phyloP scores from a whole-genome alignment of 2,113 vertebrate genomes.

The Euleptes europaea region DNA sequence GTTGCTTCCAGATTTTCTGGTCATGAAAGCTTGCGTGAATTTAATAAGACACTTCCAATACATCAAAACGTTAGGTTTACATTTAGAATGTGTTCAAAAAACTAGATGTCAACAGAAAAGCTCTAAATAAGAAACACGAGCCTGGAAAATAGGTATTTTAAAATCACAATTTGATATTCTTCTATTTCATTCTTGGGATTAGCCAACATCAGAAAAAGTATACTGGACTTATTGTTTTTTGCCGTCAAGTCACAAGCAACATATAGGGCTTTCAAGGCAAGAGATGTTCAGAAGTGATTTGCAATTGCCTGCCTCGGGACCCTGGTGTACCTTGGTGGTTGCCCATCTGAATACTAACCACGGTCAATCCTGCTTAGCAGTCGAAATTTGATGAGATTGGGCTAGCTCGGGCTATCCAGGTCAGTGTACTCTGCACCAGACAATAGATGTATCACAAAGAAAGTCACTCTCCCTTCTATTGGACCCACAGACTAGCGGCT shows the following conservation, averaged over 20 bases:
- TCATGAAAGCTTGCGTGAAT: background rate
- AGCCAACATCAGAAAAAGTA: background rate
- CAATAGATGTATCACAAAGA: background rate
- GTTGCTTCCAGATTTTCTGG: background rate
- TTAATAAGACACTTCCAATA: background rate
- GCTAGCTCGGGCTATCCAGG: no score
- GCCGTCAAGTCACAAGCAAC: no score
- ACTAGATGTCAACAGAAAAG: background rate
- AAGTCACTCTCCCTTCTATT: background rate
- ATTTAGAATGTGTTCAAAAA: background rate
- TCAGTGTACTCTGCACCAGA: no score
- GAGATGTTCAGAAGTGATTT: no score
- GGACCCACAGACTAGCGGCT: background rate
- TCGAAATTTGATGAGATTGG: no score
- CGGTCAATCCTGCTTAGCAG: no score
- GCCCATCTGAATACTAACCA: no score
- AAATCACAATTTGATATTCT: background rate
- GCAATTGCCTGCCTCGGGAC: no score
- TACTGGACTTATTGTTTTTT: background rate
- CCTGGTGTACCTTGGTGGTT: no score
- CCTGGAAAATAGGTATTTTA: background rate
- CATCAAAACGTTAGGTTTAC: background rate
- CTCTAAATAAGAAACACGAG: background rate
- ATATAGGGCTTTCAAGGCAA: no score
- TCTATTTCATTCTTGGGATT: background rate